Evolutionary conservation across 2,113 vertebrate genomes (phyloP), one percentile per base, ranked within the genome.

Genomic region (Barbus barbus): DNA sequence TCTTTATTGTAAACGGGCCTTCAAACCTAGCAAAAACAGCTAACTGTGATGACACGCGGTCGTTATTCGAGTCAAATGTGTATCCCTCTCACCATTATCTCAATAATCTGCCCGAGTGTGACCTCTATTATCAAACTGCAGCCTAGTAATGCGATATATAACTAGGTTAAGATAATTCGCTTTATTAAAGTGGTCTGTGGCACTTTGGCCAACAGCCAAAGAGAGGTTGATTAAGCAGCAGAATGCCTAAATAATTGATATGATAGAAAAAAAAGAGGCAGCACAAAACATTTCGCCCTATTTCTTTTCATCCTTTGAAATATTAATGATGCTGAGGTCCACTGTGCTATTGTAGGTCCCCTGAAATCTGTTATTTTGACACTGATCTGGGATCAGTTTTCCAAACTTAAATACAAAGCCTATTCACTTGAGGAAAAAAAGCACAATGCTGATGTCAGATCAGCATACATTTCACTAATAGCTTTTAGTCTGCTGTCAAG

Each of bases 261-360:
- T 31, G 63, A 78, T 83, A 91, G 87, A 83, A 84, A 84, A n/a
- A 44, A 88, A 85, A 90, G 81, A 71, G 67, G 77, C 75, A 18
- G 87, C 87, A 85, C 87, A 88, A 90, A 92, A 88, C 74, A 92
- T 89, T 90, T 90, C 79, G 56, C 24, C 87, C 85, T 89, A 76
- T 91, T 91, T 93, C 60, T 88, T 89, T 90, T 88, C 51, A 77
- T 69, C 38, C 36, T 84, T 61, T 92, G 73, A 89, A 92, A 79
- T 89, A 89, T 91, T 91, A 86, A 93, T 90, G 90, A 83, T 12
- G 20, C 44, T 4, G 11, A 87, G 84, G 89, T 85, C 58, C 60
- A 36, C 78, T 81, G 63, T 69, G 31, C 78, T 81, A 83, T 83
- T 85, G 76, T 81, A 36, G 28, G 60, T 8, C 58, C 72, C 67